Evolutionary conservation across 2,797 vertebrate species (phyloP).

Genomic region (Melanotaenia pygmaea): DNA sequence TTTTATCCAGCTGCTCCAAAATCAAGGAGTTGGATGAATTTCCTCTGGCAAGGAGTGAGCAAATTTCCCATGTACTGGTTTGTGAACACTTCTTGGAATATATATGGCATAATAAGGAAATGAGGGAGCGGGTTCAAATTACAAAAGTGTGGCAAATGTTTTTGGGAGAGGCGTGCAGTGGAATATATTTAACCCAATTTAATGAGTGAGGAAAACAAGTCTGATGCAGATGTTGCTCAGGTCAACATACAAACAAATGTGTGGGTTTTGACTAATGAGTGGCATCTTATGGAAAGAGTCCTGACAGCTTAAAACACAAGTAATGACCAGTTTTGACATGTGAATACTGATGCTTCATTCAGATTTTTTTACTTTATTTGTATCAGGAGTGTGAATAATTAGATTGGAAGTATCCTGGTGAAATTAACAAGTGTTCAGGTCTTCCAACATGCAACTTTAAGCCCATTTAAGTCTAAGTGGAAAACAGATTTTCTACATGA

Average conservation of each 20-base stretch:
- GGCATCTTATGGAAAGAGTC: constrained; percentile 16
- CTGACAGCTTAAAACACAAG: constrained; percentile 4
- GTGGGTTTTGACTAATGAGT: neutral
- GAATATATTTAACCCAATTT: constrained; percentile 44
- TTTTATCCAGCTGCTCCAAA: constrained; percentile 46
- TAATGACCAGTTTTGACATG: neutral
- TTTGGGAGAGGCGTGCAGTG: constrained; percentile 23
- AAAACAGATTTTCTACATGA: constrained; percentile 38
- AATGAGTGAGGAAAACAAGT: constrained; percentile 18
- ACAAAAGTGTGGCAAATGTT: constrained; percentile 41
- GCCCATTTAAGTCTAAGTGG: constrained; percentile 23
- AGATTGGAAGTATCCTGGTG: constrained; percentile 29
- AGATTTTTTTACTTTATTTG: constrained; percentile 25
- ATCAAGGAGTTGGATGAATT: constrained; percentile 56
- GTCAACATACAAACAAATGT: constrained; percentile 10
- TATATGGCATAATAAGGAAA: constrained; percentile 41
- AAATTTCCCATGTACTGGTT: constrained; percentile 58
- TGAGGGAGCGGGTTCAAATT: constrained; percentile 50
- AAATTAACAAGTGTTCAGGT: constrained; percentile 26
- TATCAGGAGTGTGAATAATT: constrained; percentile 42
- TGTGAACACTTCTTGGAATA: constrained; percentile 53
- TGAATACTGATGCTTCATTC: constrained; percentile 21
- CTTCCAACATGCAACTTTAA: constrained; percentile 28
- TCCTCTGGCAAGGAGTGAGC: constrained; percentile 48
- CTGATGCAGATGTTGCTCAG: constrained; percentile 20